Percentiles rank a stretch among this genome's conserved stretches.
Conservation (phyloP, 2,797 vertebrate genomes). For the Galagoides demidoff region DNA sequence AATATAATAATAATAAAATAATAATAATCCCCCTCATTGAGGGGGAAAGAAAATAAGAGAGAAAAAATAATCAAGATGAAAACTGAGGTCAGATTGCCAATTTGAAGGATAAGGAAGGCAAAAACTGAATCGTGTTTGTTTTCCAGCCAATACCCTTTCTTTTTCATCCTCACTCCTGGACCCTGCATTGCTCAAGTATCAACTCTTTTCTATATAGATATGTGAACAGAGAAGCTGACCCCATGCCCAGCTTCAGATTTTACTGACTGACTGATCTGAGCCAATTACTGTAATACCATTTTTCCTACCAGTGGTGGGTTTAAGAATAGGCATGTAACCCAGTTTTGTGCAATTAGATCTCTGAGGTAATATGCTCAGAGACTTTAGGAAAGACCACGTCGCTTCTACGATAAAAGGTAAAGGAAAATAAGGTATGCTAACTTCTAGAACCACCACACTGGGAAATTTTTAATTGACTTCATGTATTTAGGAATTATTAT, state of each 20-base stretch:
- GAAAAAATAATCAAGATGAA: not conserved
- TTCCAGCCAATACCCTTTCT: not conserved
- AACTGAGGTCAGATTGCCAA: not conserved
- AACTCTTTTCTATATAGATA: not conserved
- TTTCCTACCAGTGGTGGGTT: not conserved
- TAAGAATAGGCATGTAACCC: not conserved
- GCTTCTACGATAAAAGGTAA: not conserved
- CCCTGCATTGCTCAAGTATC: not conserved
- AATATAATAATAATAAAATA: too few relatives aligned
- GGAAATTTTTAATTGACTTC: constrained; percentile 1
- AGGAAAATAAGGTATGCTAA: not conserved
- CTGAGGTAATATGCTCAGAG: not conserved
- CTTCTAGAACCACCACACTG: not conserved
- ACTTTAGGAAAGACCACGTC: not conserved
- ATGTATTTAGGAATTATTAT: not conserved
- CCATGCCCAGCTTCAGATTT: not conserved
- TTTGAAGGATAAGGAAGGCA: not conserved
- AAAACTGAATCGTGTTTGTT: not conserved
- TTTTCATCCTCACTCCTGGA: not conserved
- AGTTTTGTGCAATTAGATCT: not conserved
- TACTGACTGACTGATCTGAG: not conserved
- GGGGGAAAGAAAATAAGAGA: not conserved
- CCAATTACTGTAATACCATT: not conserved
- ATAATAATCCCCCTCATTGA: not conserved
- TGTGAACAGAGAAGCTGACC: not conserved